phyloP scores from a whole-genome alignment of 1,140 invertebrate genomes.

The Caerostris darwini region DNA sequence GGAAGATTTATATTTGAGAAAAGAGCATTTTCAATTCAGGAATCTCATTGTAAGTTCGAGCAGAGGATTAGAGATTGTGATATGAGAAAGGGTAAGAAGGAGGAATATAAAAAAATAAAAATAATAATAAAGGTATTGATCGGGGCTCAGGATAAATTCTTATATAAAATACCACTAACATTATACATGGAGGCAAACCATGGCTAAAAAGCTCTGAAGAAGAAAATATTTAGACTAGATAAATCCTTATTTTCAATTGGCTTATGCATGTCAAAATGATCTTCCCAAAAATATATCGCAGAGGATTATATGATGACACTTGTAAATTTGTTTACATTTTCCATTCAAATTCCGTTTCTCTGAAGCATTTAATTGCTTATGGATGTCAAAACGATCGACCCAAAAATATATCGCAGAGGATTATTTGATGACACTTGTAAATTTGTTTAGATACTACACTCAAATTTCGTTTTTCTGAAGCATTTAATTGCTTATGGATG shows the following conservation, averaged over 20 bases:
- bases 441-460: too few relatives aligned
- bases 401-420: too few relatives aligned
- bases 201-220: background rate
- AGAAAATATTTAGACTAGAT: background rate
- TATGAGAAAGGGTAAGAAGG: constrained; percentile 25
- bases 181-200: background rate
- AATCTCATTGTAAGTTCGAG: constrained; percentile 43
- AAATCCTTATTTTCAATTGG: background rate
- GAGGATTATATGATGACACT: background rate
- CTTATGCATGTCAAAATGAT: constrained; percentile 9
- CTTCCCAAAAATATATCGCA: background rate
- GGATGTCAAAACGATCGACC: background rate
- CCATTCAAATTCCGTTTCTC: background rate
- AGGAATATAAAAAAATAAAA: background rate
- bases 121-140: background rate
- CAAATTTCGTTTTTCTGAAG: too few relatives aligned
- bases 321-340: background rate
- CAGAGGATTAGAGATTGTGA: constrained; percentile 47
- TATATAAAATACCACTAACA: background rate
- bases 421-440: too few relatives aligned
- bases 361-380: background rate
- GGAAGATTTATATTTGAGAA: constrained; percentile 70
- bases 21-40: constrained; percentile 58
- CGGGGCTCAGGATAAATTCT: background rate
- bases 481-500: too few relatives aligned